Evolutionary conservation across 2,888 invertebrate species (phyloP), one percentile per base, ranked within the genome.

Genomic region (Phyto melanocephala): DNA sequence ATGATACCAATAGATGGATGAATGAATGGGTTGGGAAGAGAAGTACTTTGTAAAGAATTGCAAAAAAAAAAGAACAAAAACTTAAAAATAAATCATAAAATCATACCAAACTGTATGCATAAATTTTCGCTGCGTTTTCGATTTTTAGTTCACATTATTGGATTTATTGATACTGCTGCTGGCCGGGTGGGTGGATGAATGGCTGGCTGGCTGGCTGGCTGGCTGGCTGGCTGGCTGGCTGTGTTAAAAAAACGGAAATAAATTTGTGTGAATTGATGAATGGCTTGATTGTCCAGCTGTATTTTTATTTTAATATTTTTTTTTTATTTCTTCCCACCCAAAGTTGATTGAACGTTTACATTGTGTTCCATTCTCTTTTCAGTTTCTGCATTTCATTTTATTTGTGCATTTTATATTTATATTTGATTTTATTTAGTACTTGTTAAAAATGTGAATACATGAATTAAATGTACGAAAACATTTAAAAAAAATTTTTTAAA

Each of bases 51-150:
- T 47, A 28, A 40, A 45, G 35, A 37, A 35, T 22, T 52, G 45
- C 74, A 54, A 65, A 47, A 28, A 54, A 63, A 42, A 15, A 56
- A 54, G 4, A 28, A 28, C 28, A 28, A 28, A 28, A 28, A 28
- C 28, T n/a, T n/a, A 33, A 65, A 67, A 67, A 37, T 37, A 67
- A 77, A 62, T 62, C 50, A 76, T 50, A 62, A 77, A 54, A 63
- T 63, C 45, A 62, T 62, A 20, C 20, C 47, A 56, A 56, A 56
- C 62, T 77, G 68, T 70, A 45, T 62, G 54, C 15, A 70, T 52
- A 67, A 50, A 60, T 50, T 77, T 77, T 77, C 65, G 65, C 56
- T 67, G 75, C 75, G 75, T 75, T 28, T 47, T 11, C 47, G 15
- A 67, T 52, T 75, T 74, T 56, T 20, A 22, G 24, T 42, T 20